A percentile compares a stretch with the other conserved stretches of the same genome.
Conservation (phyloP, 2,797 vertebrate genomes). For the Cossypha caffra region DNA sequence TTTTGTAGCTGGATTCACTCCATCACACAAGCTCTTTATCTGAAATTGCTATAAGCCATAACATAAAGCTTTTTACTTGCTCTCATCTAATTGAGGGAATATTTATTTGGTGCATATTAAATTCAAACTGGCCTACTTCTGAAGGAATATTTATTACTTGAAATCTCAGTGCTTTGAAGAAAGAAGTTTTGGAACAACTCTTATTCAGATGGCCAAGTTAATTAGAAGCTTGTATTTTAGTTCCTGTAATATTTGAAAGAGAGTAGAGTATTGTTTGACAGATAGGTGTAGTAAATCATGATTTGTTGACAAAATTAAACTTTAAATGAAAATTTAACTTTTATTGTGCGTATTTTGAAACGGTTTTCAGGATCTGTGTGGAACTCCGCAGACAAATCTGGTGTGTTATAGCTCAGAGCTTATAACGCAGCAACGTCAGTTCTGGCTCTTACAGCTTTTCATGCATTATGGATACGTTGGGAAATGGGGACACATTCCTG, state of each 20-base stretch:
- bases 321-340: constrained; percentile 52
- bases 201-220: constrained; percentile 44
- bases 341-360: constrained; percentile 11
- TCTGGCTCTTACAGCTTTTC: not conserved
- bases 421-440: not conserved
- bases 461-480: not conserved
- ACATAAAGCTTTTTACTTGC: constrained; percentile 75
- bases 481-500: not conserved
- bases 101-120: constrained; percentile 79
- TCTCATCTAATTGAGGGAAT: constrained; percentile 81
- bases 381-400: not conserved
- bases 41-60: constrained; percentile 81
- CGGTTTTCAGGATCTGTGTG: not conserved
- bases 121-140: constrained; percentile 70
- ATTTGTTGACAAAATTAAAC: constrained; percentile 54
- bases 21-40: constrained; percentile 81
- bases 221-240: constrained; percentile 47
- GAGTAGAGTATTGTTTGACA: not conserved
- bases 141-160: constrained; percentile 66
- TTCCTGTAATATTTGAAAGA: constrained; percentile 36
- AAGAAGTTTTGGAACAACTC: constrained; percentile 46
- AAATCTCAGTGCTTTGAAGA: constrained; percentile 63
- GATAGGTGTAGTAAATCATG: constrained; percentile 32
- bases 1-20: constrained; percentile 86
- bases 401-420: not conserved